phyloP scores from a whole-genome alignment of 1,140 invertebrate species.

The Melitaea cinxia region DNA sequence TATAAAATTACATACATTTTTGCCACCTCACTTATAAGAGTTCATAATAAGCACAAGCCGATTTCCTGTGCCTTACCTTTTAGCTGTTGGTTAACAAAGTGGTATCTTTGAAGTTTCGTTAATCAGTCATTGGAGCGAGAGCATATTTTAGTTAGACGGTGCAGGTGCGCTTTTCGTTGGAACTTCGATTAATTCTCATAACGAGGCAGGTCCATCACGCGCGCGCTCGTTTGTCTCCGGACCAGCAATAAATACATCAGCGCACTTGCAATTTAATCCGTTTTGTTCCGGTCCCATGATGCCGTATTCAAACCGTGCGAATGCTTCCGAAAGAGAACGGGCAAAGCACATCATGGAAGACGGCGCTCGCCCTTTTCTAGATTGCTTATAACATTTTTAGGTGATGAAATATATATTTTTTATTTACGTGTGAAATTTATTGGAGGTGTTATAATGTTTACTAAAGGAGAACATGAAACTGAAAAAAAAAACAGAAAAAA shows the following conservation, averaged over 20 bases:
- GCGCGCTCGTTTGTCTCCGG: slow-evolving; percentile 76
- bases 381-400: neutral
- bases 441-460: too few species aligned
- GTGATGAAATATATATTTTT: too few species aligned
- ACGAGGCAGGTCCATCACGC: slow-evolving; percentile 78
- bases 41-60: neutral
- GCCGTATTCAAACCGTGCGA: slow-evolving; percentile 57
- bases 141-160: slow-evolving; percentile 70
- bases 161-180: slow-evolving; percentile 70
- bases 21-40: too few species aligned
- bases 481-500: too few species aligned
- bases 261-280: slow-evolving; percentile 79
- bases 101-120: slow-evolving; percentile 37
- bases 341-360: slow-evolving; percentile 13
- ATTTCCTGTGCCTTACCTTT: neutral
- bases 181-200: slow-evolving; percentile 80
- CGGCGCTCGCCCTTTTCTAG: neutral
- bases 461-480: too few species aligned
- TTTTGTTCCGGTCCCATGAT: slow-evolving; percentile 65
- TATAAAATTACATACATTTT: too few species aligned
- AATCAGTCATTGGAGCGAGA: slow-evolving; percentile 49
- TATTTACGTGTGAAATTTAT: too few species aligned
- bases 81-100: neutral
- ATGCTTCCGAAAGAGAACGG: slow-evolving; percentile 23
- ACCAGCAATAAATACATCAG: slow-evolving; percentile 79